A percentile compares a stretch with the other conserved stretches of the same genome.
Evolutionary conservation across 2,888 invertebrate species (phyloP).

Genomic region (Heliconius hortense): DNA sequence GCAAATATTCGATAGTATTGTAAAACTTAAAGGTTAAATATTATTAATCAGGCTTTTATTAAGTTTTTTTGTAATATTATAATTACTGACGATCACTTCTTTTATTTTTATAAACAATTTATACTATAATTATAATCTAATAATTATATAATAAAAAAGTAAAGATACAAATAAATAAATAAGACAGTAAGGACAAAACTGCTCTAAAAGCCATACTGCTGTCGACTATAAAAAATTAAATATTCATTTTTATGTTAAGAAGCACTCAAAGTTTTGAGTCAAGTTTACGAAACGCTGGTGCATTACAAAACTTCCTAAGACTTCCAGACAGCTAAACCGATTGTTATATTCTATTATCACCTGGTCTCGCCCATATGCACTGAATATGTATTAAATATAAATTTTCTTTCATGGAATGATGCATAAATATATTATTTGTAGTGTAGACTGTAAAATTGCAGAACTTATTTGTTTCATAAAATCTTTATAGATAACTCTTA

Average conservation of each 20-base stretch:
- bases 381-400: constrained; percentile 9
- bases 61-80: neutral
- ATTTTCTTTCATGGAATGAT: neutral
- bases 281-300: constrained; percentile 42
- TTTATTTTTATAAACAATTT: neutral
- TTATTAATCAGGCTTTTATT: neutral
- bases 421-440: neutral
- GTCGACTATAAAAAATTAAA: constrained; percentile 45
- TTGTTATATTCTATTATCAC: constrained; percentile 37
- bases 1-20: neutral
- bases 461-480: neutral
- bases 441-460: neutral
- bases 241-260: constrained; percentile 48
- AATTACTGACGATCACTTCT: neutral
- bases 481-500: neutral
- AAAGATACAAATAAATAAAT: constrained; percentile 19
- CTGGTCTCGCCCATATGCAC: constrained; percentile 31
- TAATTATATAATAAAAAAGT: neutral
- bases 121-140: neutral
- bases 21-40: neutral
- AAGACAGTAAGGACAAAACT: constrained; percentile 19
- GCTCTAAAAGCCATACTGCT: constrained; percentile 39
- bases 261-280: constrained; percentile 46
- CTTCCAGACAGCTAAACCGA: constrained; percentile 41
- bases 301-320: constrained; percentile 43